A percentile compares a stretch with the other conserved stretches of the same genome.
Conservation (phyloP, 2,888 invertebrate genomes). For the Mechanitis messenoides region DNA sequence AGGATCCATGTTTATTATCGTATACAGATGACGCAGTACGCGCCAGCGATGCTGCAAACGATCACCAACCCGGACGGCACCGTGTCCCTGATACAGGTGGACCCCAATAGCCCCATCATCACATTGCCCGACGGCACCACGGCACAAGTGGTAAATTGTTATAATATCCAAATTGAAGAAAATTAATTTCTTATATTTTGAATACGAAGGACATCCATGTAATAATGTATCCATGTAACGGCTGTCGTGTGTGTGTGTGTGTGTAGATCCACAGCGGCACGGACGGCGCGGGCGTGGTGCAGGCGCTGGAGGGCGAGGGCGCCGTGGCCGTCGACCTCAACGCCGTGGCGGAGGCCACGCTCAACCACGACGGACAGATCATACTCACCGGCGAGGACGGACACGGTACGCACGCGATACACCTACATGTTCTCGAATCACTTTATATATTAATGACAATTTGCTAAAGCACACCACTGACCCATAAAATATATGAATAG, state of each 20-base stretch:
- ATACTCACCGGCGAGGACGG: slow-evolving; percentile 97
- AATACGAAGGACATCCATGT: neutral
- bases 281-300: slow-evolving; percentile 81
- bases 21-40: slow-evolving; percentile 80
- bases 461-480: no score
- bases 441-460: no score
- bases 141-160: slow-evolving; percentile 83
- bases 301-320: slow-evolving; percentile 84
- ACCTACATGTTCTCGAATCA: no score
- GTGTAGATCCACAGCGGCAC: slow-evolving; percentile 80
- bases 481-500: no score
- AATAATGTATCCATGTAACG: neutral
- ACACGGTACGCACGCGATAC: slow-evolving; percentile 78
- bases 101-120: slow-evolving; percentile 95
- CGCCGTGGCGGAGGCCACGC: slow-evolving; percentile 91
- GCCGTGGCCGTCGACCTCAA: slow-evolving; percentile 92
- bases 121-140: slow-evolving; percentile 97
- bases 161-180: no score
- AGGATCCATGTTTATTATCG: neutral
- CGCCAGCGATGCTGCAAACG: slow-evolving; percentile 94
- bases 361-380: slow-evolving; percentile 95
- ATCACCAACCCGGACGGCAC: slow-evolving; percentile 98
- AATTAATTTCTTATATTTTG: no score
- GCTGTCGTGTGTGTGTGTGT: neutral
- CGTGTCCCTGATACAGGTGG: slow-evolving; percentile 96